Conservation (phyloP, 2,888 invertebrate species). For the Lasius platythorax region DNA sequence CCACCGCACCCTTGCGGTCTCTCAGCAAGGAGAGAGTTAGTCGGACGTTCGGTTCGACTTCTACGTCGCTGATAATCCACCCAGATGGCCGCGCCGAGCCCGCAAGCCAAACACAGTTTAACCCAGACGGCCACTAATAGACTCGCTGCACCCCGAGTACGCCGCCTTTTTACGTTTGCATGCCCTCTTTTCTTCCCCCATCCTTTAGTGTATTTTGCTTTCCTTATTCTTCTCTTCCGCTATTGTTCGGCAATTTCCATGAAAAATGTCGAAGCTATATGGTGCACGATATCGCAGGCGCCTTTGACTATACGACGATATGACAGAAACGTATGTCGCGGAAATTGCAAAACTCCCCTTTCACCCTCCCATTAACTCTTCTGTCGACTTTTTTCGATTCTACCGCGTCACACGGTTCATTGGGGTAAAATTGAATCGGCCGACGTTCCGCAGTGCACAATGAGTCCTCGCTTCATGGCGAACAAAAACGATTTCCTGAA, state of each 20-base stretch:
- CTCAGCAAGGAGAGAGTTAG: constrained; percentile 61
- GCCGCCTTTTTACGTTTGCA: constrained; percentile 53
- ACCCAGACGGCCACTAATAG: constrained; percentile 76
- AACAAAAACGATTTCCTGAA: constrained; percentile 32
- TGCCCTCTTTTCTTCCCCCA: not conserved
- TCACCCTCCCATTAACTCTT: constrained; percentile 26
- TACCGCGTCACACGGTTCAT: constrained; percentile 59
- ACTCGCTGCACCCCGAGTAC: constrained; percentile 61
- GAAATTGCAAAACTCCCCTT: constrained; percentile 67
- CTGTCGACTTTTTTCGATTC: constrained; percentile 62
- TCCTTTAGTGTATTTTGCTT: constrained; percentile 8
- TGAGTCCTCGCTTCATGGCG: constrained; percentile 21
- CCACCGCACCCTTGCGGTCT: constrained; percentile 77
- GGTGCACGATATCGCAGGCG: constrained; percentile 57
- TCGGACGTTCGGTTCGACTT: constrained; percentile 50
- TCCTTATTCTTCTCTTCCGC: constrained; percentile 32
- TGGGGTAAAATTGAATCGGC: constrained; percentile 63
- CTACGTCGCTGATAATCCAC: constrained; percentile 45
- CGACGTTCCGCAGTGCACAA: constrained; percentile 50
- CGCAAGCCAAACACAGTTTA: constrained; percentile 77
- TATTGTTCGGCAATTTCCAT: constrained; percentile 75
- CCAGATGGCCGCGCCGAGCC: constrained; percentile 61
- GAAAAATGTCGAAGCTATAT: constrained; percentile 74
- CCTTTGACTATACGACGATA: constrained; percentile 54
- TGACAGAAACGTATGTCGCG: constrained; percentile 55